These are phyloP conservation scores for Malacoraja senta DNA, from an alignment of 2,797 vertebrate species.

Conservation along the genomic window DNA sequence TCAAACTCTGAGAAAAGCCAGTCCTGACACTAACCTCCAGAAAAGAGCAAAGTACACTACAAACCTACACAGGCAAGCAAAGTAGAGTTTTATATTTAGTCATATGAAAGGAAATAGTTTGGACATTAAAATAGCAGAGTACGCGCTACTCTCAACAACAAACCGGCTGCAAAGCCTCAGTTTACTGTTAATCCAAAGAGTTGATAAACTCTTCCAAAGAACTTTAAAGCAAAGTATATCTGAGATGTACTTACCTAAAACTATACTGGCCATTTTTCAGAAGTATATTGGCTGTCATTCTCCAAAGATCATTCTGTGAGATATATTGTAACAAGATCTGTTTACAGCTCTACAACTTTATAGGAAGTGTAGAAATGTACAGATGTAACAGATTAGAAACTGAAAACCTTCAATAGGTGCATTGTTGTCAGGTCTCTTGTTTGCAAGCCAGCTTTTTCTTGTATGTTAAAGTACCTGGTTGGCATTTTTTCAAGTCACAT, in stretches of 20 bases:
- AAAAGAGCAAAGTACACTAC: background rate
- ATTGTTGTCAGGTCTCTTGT: background rate
- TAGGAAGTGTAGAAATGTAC: background rate
- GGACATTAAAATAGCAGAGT: background rate
- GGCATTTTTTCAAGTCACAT: conserved; percentile 5
- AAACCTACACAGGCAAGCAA: background rate
- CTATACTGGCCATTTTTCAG: background rate
- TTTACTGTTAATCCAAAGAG: background rate
- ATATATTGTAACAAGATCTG: background rate
- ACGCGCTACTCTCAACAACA: background rate
- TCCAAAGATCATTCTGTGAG: background rate
- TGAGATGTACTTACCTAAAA: background rate
- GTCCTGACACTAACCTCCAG: background rate
- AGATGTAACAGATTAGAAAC: conserved; percentile 31
- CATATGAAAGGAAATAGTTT: conserved; percentile 5
- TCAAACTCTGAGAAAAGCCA: background rate
- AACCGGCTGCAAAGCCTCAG: background rate
- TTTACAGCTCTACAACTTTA: background rate
- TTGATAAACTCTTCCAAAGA: background rate
- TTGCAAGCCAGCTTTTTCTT: conserved; percentile 14
- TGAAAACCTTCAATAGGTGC: background rate
- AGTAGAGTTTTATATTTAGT: background rate
- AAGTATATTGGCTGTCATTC: background rate
- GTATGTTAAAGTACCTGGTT: background rate
- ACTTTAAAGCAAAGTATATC: background rate